Percentiles rank a stretch among this genome's conserved stretches.
phyloP scores from a whole-genome alignment of 2,113 vertebrate species.

The Sapayoa aenigma region DNA sequence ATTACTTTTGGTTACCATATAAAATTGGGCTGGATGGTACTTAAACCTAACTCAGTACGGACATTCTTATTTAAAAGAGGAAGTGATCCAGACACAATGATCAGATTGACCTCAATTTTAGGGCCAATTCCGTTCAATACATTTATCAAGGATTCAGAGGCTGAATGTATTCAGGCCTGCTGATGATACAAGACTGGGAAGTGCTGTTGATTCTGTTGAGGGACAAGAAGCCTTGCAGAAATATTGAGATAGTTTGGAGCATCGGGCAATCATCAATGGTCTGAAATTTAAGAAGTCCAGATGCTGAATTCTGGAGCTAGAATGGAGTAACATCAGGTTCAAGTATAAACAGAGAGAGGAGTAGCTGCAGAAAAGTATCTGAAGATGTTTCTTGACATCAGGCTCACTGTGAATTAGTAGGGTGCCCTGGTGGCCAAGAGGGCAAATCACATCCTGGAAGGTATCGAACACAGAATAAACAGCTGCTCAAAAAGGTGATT shows the following conservation, averaged over 20 bases:
- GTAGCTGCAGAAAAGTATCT: not conserved
- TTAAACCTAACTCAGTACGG: not conserved
- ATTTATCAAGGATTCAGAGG: not conserved
- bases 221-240: not conserved
- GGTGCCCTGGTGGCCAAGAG: not conserved
- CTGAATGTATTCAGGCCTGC: not conserved
- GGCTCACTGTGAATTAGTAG: not conserved
- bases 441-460: not conserved
- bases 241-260: not conserved
- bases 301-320: not conserved
- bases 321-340: not conserved
- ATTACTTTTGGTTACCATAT: not conserved
- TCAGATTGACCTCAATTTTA: not conserved
- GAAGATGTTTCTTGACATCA: not conserved
- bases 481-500: not conserved
- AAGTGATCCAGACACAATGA: not conserved
- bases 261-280: rapidly evolving
- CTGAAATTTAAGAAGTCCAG: not conserved
- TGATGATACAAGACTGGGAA: no score
- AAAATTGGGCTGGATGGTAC: not conserved
- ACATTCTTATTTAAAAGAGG: not conserved
- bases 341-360: not conserved
- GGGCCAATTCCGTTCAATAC: not conserved
- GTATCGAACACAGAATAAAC: not conserved
- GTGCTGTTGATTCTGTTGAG: not conserved